Evolutionary conservation across 2,888 invertebrate species (phyloP).

Genomic region (Drosophila flavopinicola): DNA sequence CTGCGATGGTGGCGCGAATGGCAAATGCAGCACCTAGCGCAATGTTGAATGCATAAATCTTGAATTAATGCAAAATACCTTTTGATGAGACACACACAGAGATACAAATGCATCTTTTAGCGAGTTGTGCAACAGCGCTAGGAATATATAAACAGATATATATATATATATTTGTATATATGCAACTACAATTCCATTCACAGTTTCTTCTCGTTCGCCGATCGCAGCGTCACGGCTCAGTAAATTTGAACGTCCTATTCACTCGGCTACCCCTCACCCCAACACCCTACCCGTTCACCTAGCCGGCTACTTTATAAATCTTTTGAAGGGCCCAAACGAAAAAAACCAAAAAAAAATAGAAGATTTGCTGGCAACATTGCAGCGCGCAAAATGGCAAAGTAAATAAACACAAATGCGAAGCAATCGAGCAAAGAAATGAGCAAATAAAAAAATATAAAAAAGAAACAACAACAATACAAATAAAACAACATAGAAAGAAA

Average conservation of each 20-base stretch:
- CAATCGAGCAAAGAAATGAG: slow-evolving; percentile 37
- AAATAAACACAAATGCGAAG: slow-evolving; percentile 74
- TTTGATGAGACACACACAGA: slow-evolving; percentile 65
- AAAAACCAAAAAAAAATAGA: too few species aligned
- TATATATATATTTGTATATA: slow-evolving; percentile 7
- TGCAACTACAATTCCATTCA: slow-evolving; percentile 76
- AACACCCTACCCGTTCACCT: not conserved
- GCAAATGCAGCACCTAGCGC: slow-evolving; percentile 72
- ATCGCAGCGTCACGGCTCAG: slow-evolving; percentile 77
- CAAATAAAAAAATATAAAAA: slow-evolving; percentile 13
- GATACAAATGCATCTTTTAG: slow-evolving; percentile 49
- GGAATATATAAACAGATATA: slow-evolving; percentile 4
- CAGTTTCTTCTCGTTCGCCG: slow-evolving; percentile 67
- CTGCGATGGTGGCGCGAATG: slow-evolving; percentile 61
- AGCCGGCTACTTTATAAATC: slow-evolving; percentile 71
- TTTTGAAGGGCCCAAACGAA: slow-evolving; percentile 71
- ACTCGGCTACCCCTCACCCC: slow-evolving; percentile 3
- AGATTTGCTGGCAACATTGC: slow-evolving; percentile 48
- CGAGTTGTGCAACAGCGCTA: slow-evolving; percentile 61
- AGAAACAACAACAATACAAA: slow-evolving; percentile 35
- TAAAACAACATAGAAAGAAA: slow-evolving; percentile 65
- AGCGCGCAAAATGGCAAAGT: slow-evolving; percentile 71
- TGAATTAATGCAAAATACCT: slow-evolving; percentile 81
- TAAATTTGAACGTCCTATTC: slow-evolving; percentile 64
- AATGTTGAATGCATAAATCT: slow-evolving; percentile 80